Evolutionary conservation across 2,113 vertebrate species (phyloP), one percentile per base, ranked within the genome.

Genomic region (Melanostigma gelatinosum): DNA sequence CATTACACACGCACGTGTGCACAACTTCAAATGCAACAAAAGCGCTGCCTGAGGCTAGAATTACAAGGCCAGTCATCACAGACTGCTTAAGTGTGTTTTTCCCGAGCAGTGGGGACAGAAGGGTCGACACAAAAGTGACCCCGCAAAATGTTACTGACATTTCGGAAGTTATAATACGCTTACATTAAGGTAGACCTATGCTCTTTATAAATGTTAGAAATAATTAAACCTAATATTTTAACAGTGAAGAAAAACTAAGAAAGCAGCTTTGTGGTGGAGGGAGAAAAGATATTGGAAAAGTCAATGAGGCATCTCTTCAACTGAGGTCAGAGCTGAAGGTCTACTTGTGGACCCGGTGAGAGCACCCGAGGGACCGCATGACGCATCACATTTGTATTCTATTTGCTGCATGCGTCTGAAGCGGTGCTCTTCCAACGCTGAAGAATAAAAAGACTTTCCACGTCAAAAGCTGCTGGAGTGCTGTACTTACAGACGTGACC

Each of bases 401-500:
- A 52, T 84, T 79, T 84, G 71, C 75, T 75, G 75, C 54, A 13
- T 62, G 38, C 48, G 34, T 80, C 79, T 57, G 75, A 62, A 34
- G 38, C 34, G 7, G 20, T 34, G 16, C 61, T 69, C 75, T 65
- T 69, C 57, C 50, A 80, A 50, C 50, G 65, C 69, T 3, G 29
- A 54, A 84, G 63, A 84, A 84, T 67, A 81, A 85, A 91, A 83
- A 87, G 63, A 67, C 72, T 80, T 73, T 81, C 77, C 79, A 82
- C 79, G 87, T 92, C 72, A 90, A 79, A 88, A 81, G 83, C 78
- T 80, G 73, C 40, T 79, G 50, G 86, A 85, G 75, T 77, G 79
- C 68, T 76, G 75, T 54, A 82, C 83, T 91, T 77, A 82, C 38
- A 88, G 80, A 50, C 46, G 44, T 79, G 79, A 81, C 72, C 82